Percentiles rank a stretch among this genome's conserved stretches.
Evolutionary conservation across 2,888 invertebrate genomes (phyloP).

Genomic region (Mystacides longicornis): DNA sequence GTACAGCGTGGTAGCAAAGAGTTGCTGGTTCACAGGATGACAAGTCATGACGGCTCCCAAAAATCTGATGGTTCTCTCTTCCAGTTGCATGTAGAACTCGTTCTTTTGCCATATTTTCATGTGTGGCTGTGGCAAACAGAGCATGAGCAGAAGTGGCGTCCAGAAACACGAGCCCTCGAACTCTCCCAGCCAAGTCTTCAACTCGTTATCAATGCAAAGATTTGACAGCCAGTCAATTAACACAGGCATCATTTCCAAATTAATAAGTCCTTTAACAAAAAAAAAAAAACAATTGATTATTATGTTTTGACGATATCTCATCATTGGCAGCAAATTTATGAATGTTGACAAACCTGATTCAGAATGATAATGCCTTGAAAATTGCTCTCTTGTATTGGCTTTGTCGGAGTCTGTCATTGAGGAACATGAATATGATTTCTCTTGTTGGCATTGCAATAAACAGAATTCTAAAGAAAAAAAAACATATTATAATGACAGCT

Average conservation of each 20-base stretch:
- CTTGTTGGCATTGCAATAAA: slow-evolving; percentile 15
- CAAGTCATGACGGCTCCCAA: slow-evolving; percentile 78
- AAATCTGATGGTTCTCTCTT: slow-evolving; percentile 73
- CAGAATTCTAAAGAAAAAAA: slow-evolving; percentile 20
- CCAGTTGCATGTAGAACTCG: slow-evolving; percentile 51
- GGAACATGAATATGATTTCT: slow-evolving; percentile 10
- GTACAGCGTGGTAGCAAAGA: slow-evolving; percentile 72
- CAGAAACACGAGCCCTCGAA: slow-evolving; percentile 77
- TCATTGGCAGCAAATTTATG: too few species aligned
- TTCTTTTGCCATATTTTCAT: slow-evolving; percentile 43
- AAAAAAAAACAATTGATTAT: neutral
- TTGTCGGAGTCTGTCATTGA: slow-evolving; percentile 45
- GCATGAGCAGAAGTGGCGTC: slow-evolving; percentile 69
- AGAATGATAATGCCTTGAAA: neutral
- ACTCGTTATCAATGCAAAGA: slow-evolving; percentile 69
- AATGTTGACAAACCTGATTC: slow-evolving; percentile 9
- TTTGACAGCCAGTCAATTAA: slow-evolving; percentile 77
- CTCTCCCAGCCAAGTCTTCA: slow-evolving; percentile 84
- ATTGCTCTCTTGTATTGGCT: slow-evolving; percentile 27
- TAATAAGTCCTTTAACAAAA: slow-evolving; percentile 11
- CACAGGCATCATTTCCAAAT: slow-evolving; percentile 50
- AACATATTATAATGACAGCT: neutral
- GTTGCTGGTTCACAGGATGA: slow-evolving; percentile 76
- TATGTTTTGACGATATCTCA: too few species aligned
- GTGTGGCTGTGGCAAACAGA: slow-evolving; percentile 54